A percentile compares a stretch with the other conserved stretches of the same genome.
phyloP scores from a whole-genome alignment of 2,797 vertebrate species.

The Orientallactaga sibirica region DNA sequence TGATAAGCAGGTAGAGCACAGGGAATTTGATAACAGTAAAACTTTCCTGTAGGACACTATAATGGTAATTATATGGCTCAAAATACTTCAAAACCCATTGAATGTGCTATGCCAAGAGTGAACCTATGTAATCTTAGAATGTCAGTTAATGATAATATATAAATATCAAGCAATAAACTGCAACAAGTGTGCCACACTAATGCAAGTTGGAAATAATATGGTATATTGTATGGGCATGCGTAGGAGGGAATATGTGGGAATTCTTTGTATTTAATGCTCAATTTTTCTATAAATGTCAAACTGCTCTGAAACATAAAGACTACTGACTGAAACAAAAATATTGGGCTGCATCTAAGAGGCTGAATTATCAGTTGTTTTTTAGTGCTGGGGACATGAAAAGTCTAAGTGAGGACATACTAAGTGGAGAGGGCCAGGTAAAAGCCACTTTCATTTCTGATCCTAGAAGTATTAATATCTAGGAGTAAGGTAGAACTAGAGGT shows the following conservation, averaged over 20 bases:
- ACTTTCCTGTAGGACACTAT: background rate
- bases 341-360: background rate
- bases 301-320: background rate
- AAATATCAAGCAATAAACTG: background rate
- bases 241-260: background rate
- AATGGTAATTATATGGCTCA: background rate
- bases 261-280: background rate
- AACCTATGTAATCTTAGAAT: background rate
- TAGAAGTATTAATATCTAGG: background rate
- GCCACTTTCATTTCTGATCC: background rate
- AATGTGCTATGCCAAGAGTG: background rate
- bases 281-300: slow-evolving; percentile 13
- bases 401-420: background rate
- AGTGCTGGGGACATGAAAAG: background rate
- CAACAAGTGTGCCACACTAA: background rate
- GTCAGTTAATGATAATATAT: background rate
- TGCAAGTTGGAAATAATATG: background rate
- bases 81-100: background rate
- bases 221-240: background rate
- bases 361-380: background rate
- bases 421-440: background rate
- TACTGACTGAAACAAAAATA: background rate
- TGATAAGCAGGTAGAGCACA: background rate
- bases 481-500: too few relatives aligned
- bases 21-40: background rate